Conservation (phyloP, 1,140 invertebrate genomes). For the Drosophila navojoa region DNA sequence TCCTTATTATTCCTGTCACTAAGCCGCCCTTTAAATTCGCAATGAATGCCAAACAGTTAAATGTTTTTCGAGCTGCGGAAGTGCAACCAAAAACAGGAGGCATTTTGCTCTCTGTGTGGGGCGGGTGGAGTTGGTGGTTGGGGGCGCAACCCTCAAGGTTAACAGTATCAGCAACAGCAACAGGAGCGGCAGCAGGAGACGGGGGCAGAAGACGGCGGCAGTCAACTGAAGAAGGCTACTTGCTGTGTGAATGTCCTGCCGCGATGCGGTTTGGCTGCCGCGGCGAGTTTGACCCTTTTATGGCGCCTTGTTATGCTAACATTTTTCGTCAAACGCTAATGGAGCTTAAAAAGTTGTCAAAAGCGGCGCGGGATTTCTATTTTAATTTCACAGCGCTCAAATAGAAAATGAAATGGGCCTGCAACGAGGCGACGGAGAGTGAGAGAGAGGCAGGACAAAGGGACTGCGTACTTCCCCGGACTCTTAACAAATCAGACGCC, state of each 20-base stretch:
- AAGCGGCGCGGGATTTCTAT: conserved; percentile 78
- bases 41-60: conserved; percentile 82
- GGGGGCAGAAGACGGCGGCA: neutral
- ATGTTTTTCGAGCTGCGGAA: conserved; percentile 68
- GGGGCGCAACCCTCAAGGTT: conserved; percentile 24
- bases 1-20: conserved; percentile 82
- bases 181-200: neutral
- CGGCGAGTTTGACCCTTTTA: conserved; percentile 73
- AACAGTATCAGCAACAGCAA: conserved; percentile 13
- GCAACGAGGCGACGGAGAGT: neutral
- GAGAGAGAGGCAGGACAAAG: neutral
- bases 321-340: conserved; percentile 76
- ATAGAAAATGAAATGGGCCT: conserved; percentile 73
- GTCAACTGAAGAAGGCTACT: neutral
- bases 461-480: no score
- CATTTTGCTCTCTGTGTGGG: neutral
- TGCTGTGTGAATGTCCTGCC: conserved; percentile 44
- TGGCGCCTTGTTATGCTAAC: conserved; percentile 56
- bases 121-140: neutral
- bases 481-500: conserved; percentile 66
- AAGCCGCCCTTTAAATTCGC: conserved; percentile 81
- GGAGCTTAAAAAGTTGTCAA: conserved; percentile 81
- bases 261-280: conserved; percentile 54
- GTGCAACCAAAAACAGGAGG: conserved; percentile 61
- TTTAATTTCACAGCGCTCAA: conserved; percentile 77